Percentiles rank a stretch among this genome's conserved stretches.
These are phyloP conservation scores for Sitobion miscanthi DNA, from an alignment of 1,140 invertebrate species.

Conservation along the genomic window DNA sequence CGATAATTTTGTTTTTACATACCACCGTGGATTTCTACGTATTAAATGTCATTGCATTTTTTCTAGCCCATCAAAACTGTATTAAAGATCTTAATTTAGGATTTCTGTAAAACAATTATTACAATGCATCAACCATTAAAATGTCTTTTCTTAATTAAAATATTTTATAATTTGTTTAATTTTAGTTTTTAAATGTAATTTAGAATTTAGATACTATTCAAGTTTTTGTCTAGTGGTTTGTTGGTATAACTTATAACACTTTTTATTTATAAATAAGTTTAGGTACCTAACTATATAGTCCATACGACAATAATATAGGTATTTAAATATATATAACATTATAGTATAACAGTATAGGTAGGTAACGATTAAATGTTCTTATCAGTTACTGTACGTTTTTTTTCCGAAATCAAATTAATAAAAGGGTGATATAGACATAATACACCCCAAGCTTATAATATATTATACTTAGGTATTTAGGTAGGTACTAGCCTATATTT, in stretches of 20 bases:
- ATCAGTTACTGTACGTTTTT: background rate
- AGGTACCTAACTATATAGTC: background rate
- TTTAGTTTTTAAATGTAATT: background rate
- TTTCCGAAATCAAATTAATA: background rate
- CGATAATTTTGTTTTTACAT: background rate
- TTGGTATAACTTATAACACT: background rate
- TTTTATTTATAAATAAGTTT: background rate
- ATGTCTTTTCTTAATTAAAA: background rate
- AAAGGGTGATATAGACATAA: background rate
- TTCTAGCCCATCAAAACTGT: background rate
- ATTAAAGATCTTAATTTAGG: background rate
- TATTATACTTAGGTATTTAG: too few relatives aligned
- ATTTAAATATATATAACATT: background rate
- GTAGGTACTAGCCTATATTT: too few relatives aligned
- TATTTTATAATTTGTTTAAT: background rate
- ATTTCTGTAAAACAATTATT: background rate
- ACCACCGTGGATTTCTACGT: background rate
- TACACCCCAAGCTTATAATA: too few relatives aligned
- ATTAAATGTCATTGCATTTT: background rate
- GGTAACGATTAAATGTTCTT: background rate
- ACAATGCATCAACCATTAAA: background rate
- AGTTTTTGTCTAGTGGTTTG: background rate
- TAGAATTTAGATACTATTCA: background rate
- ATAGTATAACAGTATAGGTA: background rate
- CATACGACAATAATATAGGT: background rate